phyloP scores from a whole-genome alignment of 92 coral and sea anemone genomes.

The Zoanthus solanderi region DNA sequence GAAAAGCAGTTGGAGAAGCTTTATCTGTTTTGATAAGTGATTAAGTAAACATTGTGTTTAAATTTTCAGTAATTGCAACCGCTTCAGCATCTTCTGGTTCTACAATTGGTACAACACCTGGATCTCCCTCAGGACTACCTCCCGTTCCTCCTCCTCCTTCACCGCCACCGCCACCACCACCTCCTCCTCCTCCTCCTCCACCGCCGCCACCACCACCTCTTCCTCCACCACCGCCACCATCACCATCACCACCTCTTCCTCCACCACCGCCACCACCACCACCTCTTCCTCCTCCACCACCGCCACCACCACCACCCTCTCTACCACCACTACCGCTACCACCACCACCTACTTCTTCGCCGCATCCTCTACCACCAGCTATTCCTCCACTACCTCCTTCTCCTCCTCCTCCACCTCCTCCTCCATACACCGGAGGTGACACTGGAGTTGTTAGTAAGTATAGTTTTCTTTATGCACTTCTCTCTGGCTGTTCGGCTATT shows the following conservation, averaged over 20 bases:
- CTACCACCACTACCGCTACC: not conserved
- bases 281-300: not conserved
- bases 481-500: no score
- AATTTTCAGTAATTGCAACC: constrained; percentile 19
- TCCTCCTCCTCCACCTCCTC: not conserved
- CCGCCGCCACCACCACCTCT: not conserved
- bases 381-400: not conserved
- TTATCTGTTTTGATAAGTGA: not conserved
- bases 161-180: not conserved
- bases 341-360: not conserved
- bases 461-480: not conserved
- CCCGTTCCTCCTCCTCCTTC: not conserved
- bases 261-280: not conserved
- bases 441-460: constrained; percentile 12
- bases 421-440: not conserved
- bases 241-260: not conserved
- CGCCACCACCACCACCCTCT: not conserved
- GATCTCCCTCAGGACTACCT: not conserved
- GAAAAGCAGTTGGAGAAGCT: not conserved
- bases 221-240: not conserved
- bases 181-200: not conserved
- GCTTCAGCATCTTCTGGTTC: not conserved
- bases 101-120: not conserved
- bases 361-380: not conserved
- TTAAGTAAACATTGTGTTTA: not conserved